Evolutionary conservation across 2,113 vertebrate species (phyloP), one percentile per base, ranked within the genome.

Genomic region (Passer montanus): DNA sequence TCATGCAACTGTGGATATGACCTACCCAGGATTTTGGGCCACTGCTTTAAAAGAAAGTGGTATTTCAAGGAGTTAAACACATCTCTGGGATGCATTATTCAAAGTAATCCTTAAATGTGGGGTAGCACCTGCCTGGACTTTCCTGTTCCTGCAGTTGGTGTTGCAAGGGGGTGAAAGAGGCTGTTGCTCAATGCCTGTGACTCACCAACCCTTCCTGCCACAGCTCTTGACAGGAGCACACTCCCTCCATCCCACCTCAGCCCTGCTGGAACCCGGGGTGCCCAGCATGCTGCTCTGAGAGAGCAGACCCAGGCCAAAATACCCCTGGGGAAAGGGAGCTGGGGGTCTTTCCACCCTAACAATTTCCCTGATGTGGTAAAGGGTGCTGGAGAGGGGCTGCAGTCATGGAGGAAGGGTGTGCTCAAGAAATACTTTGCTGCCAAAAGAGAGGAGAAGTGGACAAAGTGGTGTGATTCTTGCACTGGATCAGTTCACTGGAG

Each of bases 241-340:
- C 50, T 66, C 27, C 19, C 17, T 69, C 13, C n/a, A 1, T 28
- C 13, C 3, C 13, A 10, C 8, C 27, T 14, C 30, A 56, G 37
- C 33, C 55, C 55, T 76, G 39, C 20, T 49, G 30, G 39, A 33
- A 10, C 17, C 46, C 0, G 0, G 35, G 12, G 12, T 11, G 18
- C 23, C 60, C 17, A 5, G 20, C 52, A 35, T 0, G 0, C 39
- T 4, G 5, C 41, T 84, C 27, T 22, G 37, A 3, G 4, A 23
- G 18, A 69, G 30, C 59, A 81, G 15, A 56, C 18, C 26, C 33
- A 28, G 44, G 53, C 15, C 28, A 76, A 81, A 77, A 73, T 5
- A 52, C 6, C 13, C 5, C 33, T 12, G 23, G 37, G 37, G 6
- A 56, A 83, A 47, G 5, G 20, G 11, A 31, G 1, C 0, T 1